Conservation (phyloP, 2,113 vertebrate genomes). For the Motacilla tschutschensis region DNA sequence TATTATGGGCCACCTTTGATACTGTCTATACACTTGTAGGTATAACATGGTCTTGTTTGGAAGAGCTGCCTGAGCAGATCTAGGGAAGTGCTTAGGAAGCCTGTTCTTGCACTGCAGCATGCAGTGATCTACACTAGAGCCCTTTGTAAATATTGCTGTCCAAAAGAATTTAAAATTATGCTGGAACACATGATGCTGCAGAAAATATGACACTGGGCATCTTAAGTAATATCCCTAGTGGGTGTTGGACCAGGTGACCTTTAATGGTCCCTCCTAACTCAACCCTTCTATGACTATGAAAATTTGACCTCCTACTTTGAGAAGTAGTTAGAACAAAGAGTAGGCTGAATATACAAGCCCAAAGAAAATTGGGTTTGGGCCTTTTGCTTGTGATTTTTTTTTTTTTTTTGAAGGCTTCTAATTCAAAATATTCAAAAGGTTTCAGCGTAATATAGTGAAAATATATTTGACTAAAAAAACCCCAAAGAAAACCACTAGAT, state of each 20-base stretch:
- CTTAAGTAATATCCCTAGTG: background rate
- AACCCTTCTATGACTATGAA: background rate
- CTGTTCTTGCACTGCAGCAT: background rate
- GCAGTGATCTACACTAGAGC: background rate
- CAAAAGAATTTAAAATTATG: background rate
- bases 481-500: background rate
- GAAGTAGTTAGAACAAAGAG: background rate
- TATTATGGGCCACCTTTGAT: background rate
- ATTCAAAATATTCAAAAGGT: background rate
- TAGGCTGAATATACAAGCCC: background rate
- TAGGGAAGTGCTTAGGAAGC: background rate
- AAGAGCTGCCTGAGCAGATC: background rate
- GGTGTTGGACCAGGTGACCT: background rate
- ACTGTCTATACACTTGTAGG: background rate
- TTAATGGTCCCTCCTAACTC: background rate
- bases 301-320: background rate
- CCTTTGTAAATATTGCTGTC: background rate
- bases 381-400: background rate
- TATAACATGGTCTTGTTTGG: background rate
- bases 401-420: background rate
- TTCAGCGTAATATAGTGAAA: background rate
- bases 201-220: background rate
- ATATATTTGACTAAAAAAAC: background rate
- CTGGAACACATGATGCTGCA: background rate
- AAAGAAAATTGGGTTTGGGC: background rate